Evolutionary conservation across 2,888 invertebrate genomes (phyloP).

Genomic region (Tipula helvola): DNA sequence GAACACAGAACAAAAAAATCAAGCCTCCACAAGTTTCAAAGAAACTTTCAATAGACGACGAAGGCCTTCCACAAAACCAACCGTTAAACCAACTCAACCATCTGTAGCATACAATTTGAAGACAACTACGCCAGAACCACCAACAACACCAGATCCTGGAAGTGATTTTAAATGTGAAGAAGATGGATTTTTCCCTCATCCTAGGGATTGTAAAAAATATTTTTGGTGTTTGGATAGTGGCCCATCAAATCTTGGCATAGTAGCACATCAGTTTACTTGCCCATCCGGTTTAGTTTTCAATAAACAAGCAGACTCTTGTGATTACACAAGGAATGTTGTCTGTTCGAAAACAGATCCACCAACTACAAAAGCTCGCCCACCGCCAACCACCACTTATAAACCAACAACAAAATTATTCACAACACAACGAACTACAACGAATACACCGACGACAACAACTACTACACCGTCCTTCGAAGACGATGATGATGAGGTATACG

Average conservation of each 20-base stretch:
- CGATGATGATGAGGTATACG: constrained; percentile 36
- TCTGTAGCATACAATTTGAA: constrained; percentile 32
- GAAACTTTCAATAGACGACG: constrained; percentile 19
- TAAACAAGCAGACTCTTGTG: constrained; percentile 83
- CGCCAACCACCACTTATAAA: constrained; percentile 33
- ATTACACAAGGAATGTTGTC: constrained; percentile 77
- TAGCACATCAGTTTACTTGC: constrained; percentile 86
- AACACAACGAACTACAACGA: constrained; percentile 34
- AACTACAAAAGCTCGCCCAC: constrained; percentile 30
- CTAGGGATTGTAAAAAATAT: constrained; percentile 86
- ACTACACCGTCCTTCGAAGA: constrained; percentile 31
- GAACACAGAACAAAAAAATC: constrained; percentile 16
- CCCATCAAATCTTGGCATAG: constrained; percentile 76
- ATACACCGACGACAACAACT: constrained; percentile 34
- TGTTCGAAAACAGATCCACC: constrained; percentile 40
- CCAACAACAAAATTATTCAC: constrained; percentile 36
- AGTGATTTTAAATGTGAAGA: constrained; percentile 83
- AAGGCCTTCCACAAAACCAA: constrained; percentile 23
- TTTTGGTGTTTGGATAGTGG: constrained; percentile 90
- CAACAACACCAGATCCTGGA: constrained; percentile 82
- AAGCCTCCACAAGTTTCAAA: constrained; percentile 15
- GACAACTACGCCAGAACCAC: constrained; percentile 45
- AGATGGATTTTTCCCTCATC: constrained; percentile 86
- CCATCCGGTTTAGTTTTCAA: constrained; percentile 86
- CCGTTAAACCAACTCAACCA: constrained; percentile 23